phyloP scores from a whole-genome alignment of 2,113 vertebrate species.

The Passer montanus region DNA sequence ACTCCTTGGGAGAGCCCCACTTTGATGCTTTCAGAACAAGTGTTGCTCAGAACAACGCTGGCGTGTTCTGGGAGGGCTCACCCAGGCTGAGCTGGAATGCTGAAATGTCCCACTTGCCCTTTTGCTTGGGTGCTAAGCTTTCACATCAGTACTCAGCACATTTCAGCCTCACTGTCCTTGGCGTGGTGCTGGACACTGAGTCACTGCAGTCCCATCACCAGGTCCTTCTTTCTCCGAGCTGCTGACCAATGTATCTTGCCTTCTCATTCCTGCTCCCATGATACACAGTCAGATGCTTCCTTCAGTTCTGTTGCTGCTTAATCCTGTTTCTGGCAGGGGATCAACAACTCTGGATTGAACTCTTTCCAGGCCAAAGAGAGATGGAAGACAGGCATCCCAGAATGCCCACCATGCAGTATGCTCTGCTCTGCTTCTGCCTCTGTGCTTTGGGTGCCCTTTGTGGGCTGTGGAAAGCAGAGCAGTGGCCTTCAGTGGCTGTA shows the following conservation, averaged over 20 bases:
- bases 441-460: not conserved
- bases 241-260: not conserved
- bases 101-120: not conserved
- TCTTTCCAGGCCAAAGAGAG: not conserved
- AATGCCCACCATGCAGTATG: rapidly evolving
- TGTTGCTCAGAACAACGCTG: not conserved
- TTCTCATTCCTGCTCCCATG: not conserved
- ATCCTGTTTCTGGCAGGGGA: not conserved
- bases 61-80: not conserved
- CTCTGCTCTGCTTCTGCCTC: not conserved
- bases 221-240: not conserved
- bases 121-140: not conserved
- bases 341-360: not conserved
- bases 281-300: not conserved
- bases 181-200: not conserved
- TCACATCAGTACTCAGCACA: not conserved
- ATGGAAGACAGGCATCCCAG: not conserved
- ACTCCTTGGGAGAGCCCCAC: rapidly evolving
- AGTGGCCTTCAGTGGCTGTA: rapidly evolving
- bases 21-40: rapidly evolving
- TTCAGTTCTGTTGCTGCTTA: not conserved
- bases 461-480: rapidly evolving
- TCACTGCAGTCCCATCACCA: not conserved
- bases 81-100: not conserved
- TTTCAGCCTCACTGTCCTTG: not conserved